Conservation (phyloP, 2,888 invertebrate species). For the Drosophila leonis region DNA sequence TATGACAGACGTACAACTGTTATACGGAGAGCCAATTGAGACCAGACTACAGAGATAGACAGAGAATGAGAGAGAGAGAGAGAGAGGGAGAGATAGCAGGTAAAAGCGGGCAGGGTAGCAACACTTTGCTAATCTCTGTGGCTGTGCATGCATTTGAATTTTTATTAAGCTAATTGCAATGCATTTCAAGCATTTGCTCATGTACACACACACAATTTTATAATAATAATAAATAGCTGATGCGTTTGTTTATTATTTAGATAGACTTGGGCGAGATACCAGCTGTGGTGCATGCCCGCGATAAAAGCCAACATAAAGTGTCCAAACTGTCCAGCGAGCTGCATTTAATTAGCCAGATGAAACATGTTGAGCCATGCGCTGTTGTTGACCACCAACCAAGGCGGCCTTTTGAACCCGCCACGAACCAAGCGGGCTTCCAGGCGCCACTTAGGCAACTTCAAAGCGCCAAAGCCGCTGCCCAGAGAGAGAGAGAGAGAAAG, state of each 20-base stretch:
- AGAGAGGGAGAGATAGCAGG: not conserved
- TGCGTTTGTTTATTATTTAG: conserved; percentile 58
- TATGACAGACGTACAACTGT: conserved; percentile 72
- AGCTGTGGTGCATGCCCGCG: conserved; percentile 17
- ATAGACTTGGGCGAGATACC: conserved; percentile 45
- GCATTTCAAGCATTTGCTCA: conserved; percentile 54
- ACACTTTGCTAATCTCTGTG: conserved; percentile 54
- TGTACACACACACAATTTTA: conserved; percentile 48
- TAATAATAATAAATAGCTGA: conserved; percentile 60
- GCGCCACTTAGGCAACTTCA: conserved; percentile 83
- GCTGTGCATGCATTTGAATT: conserved; percentile 72
- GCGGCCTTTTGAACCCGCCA: conserved; percentile 73
- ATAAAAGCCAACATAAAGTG: conserved; percentile 67
- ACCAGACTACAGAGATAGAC: not conserved
- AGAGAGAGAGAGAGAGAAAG: not conserved
- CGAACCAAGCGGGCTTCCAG: conserved; percentile 58
- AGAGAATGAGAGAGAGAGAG: not conserved
- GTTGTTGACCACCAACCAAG: conserved; percentile 66
- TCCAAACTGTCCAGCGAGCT: conserved; percentile 53
- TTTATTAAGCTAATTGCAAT: conserved; percentile 77
- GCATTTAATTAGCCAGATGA: conserved; percentile 76
- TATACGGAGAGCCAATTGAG: conserved; percentile 27
- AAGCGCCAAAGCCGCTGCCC: conserved; percentile 53
- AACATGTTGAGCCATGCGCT: conserved; percentile 36
- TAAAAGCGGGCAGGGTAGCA: not conserved